Conservation (phyloP, 2,888 invertebrate genomes). For the Coecobrya sp. region DNA sequence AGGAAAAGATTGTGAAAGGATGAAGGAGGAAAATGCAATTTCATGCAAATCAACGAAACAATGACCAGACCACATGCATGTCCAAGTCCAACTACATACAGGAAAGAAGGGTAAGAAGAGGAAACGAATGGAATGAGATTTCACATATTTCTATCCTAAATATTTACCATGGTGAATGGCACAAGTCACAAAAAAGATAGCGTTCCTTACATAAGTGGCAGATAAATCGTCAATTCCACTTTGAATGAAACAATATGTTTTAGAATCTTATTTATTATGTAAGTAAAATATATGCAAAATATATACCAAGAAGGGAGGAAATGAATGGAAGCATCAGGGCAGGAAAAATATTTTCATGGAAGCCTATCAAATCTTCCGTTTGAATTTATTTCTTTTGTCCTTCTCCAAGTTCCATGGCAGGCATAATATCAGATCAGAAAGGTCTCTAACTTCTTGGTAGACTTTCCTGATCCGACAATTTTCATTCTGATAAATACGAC, state of each 20-base stretch:
- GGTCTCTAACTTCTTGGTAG: constrained; percentile 2
- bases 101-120: neutral
- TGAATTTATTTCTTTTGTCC: neutral
- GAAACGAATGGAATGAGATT: constrained; percentile 11
- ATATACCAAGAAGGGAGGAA: neutral
- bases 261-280: neutral
- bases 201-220: neutral
- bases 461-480: constrained; percentile 21
- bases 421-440: constrained; percentile 9
- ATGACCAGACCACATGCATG: constrained; percentile 67
- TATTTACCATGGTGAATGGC: neutral
- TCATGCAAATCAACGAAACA: constrained; percentile 86
- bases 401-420: neutral
- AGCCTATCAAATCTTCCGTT: constrained; percentile 16
- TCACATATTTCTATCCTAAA: neutral
- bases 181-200: neutral
- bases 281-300: neutral
- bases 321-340: neutral
- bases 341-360: constrained; percentile 37
- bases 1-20: constrained; percentile 66
- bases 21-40: constrained; percentile 85
- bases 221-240: constrained; percentile 70
- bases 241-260: constrained; percentile 12
- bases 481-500: constrained; percentile 38
- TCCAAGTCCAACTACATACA: constrained; percentile 20